Evolutionary conservation across 2,888 invertebrate genomes (phyloP).

Genomic region (Conchocele bisecta): DNA sequence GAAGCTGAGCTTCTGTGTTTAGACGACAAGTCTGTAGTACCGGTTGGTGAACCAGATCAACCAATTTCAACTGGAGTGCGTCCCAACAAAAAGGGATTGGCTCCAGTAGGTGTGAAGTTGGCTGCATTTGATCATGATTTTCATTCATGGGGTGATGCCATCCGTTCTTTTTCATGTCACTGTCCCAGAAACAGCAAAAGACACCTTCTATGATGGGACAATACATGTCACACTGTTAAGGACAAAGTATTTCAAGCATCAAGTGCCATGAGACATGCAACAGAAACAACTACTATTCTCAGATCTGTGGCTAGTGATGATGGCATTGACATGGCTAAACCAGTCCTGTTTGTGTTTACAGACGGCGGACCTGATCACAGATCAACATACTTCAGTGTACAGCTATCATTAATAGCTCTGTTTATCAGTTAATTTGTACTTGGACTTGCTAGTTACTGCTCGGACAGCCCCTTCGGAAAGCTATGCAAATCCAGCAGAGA

Average conservation of each 20-base stretch:
- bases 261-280: slow-evolving; percentile 29
- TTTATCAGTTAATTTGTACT: slow-evolving; percentile 36
- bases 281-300: slow-evolving; percentile 39
- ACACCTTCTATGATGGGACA: slow-evolving; percentile 46
- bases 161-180: slow-evolving; percentile 20
- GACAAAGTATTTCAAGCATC: slow-evolving; percentile 51
- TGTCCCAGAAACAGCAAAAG: slow-evolving; percentile 34
- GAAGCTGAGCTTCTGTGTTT: too few species aligned
- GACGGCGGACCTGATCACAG: slow-evolving; percentile 53
- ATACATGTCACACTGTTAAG: slow-evolving; percentile 53
- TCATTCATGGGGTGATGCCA: too few species aligned
- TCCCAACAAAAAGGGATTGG: too few species aligned
- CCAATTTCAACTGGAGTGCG: too few species aligned
- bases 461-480: slow-evolving; percentile 24
- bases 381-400: slow-evolving; percentile 16
- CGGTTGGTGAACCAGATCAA: too few species aligned
- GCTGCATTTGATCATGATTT: too few species aligned
- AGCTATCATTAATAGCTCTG: slow-evolving; percentile 20
- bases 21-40: too few species aligned
- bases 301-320: neutral
- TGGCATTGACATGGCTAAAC: slow-evolving; percentile 15
- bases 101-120: too few species aligned
- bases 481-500: slow-evolving; percentile 33
- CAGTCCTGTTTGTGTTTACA: slow-evolving; percentile 34
- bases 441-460: slow-evolving; percentile 41